Evolutionary conservation across 2,888 invertebrate genomes (phyloP).

Genomic region (Drosophila neotestacea): DNA sequence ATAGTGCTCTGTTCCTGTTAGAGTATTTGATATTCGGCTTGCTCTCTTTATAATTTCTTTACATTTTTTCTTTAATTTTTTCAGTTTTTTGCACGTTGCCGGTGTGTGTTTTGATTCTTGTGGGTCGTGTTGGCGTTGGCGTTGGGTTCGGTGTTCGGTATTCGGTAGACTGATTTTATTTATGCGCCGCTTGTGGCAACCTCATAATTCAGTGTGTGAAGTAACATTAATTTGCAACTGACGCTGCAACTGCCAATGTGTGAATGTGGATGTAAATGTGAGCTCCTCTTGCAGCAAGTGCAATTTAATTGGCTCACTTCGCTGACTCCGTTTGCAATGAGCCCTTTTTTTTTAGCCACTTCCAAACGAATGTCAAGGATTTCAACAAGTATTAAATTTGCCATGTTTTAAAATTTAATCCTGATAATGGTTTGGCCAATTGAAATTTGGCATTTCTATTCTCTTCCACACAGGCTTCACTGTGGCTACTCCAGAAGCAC

Average conservation of each 20-base stretch:
- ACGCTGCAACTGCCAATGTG: slow-evolving; percentile 10
- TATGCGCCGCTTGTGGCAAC: slow-evolving; percentile 80
- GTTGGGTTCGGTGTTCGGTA: slow-evolving; percentile 50
- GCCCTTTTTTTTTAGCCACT: background rate
- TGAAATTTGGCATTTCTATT: slow-evolving; percentile 9
- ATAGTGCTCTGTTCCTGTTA: background rate
- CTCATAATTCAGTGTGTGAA: slow-evolving; percentile 76
- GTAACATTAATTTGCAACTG: slow-evolving; percentile 67
- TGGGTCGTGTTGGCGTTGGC: slow-evolving; percentile 43
- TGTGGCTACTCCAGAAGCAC: slow-evolving; percentile 17
- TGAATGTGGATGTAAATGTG: background rate
- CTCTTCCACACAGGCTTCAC: background rate
- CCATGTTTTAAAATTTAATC: background rate
- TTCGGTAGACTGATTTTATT: slow-evolving; percentile 75
- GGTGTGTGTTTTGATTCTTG: slow-evolving; percentile 56
- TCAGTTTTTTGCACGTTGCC: slow-evolving; percentile 33
- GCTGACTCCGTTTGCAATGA: slow-evolving; percentile 31
- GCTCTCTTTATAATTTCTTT: background rate
- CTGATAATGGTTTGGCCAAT: background rate
- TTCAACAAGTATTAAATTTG: background rate
- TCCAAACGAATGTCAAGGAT: slow-evolving; percentile 55
- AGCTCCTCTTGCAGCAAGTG: slow-evolving; percentile 40
- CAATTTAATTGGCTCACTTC: slow-evolving; percentile 72
- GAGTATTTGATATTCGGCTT: slow-evolving; percentile 18
- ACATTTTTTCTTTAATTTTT: slow-evolving; percentile 20